Percentiles rank a stretch among this genome's conserved stretches.
phyloP scores from a whole-genome alignment of 2,113 vertebrate genomes.

The Tenebrosternarchus preto region DNA sequence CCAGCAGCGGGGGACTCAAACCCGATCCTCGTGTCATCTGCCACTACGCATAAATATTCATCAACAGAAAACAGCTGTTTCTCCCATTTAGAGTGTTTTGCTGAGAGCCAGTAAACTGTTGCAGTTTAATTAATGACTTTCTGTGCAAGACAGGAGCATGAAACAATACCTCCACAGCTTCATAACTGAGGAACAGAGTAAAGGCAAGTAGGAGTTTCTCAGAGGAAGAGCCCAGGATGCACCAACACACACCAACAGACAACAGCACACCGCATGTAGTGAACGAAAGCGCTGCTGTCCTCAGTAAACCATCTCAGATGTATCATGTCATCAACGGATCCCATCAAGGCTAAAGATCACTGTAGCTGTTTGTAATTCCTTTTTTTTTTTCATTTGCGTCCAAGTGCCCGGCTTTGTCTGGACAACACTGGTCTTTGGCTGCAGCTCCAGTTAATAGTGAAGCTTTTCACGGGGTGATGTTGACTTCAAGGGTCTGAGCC shows the following conservation, averaged over 20 bases:
- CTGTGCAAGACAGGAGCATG: conserved; percentile 38
- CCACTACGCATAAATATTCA: conserved; percentile 72
- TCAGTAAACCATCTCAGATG: too few species aligned
- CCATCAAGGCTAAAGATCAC: conserved; percentile 65
- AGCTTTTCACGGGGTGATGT: conserved; percentile 16
- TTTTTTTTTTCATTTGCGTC: too few species aligned
- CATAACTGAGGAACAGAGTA: conserved; percentile 26
- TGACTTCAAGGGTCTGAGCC: conserved; percentile 63
- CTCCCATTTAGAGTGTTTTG: conserved; percentile 65
- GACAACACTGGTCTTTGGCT: conserved; percentile 22
- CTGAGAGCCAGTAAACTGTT: conserved; percentile 70
- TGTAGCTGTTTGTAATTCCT: background rate
- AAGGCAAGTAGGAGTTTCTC: conserved; percentile 47
- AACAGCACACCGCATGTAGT: too few species aligned
- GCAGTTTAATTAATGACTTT: conserved; percentile 66
- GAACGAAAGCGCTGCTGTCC: too few species aligned
- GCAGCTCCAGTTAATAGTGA: background rate
- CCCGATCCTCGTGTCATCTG: conserved; percentile 61
- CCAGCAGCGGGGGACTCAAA: conserved; percentile 48
- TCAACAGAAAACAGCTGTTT: conserved; percentile 74
- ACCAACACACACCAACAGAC: too few species aligned
- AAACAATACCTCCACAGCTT: conserved; percentile 57
- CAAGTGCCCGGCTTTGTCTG: background rate
- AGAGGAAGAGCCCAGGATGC: background rate
- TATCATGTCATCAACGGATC: conserved; percentile 60